Percentiles rank a stretch among this genome's conserved stretches.
These are phyloP conservation scores for Hypanus sabinus DNA, from an alignment of 2,113 vertebrate genomes.

Conservation along the genomic window DNA sequence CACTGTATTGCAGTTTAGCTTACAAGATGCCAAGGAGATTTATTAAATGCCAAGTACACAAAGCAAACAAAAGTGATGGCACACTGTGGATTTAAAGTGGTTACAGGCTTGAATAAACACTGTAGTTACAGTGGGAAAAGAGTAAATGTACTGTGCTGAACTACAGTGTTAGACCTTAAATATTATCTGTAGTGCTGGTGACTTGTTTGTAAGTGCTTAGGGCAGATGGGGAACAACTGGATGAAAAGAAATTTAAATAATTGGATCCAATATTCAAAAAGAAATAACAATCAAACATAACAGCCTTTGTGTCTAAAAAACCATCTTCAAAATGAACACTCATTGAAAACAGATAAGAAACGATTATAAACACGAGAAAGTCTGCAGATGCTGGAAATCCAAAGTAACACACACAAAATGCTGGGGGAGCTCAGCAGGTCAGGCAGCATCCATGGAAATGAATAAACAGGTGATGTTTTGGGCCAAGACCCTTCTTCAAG, in stretches of 20 bases:
- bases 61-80: not conserved
- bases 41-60: not conserved
- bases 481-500: too few relatives aligned
- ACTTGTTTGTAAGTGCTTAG: not conserved
- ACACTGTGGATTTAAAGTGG: not conserved
- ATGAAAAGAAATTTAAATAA: not conserved
- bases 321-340: not conserved
- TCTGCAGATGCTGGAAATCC: too few relatives aligned
- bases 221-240: not conserved
- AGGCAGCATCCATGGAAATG: too few relatives aligned
- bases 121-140: not conserved
- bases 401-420: too few relatives aligned
- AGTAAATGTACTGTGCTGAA: not conserved
- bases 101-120: not conserved
- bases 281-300: not conserved
- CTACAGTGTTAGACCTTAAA: not conserved
- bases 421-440: too few relatives aligned
- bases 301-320: not conserved
- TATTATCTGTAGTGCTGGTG: not conserved
- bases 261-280: not conserved
- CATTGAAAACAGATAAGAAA: not conserved
- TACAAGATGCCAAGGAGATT: slow-evolving; percentile 3
- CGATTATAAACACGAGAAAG: too few relatives aligned
- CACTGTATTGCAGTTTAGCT: not conserved
- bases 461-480: too few relatives aligned